Base-by-base conservation (phyloP, 2,888 invertebrate genomes). In the Oscheius sp. region DNA sequence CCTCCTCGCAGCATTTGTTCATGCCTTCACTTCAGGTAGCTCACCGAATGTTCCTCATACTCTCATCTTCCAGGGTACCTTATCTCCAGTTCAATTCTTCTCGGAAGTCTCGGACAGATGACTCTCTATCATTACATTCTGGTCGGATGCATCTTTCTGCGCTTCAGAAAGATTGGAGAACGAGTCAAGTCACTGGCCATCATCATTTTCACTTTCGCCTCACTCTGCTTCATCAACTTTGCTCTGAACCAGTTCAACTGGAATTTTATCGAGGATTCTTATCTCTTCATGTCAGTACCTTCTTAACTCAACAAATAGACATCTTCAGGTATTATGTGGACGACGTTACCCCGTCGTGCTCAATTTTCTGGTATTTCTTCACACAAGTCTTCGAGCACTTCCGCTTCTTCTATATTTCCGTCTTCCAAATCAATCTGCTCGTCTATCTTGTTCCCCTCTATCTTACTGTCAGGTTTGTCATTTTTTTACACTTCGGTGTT, bases 381-480 rank as follows among this genome's bases (percentile, higher is more conserved):
- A 97, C 96, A 0, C 98, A 99, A 92, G 96, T 98, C 95, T 99
- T 99, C 92, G 97, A 98, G 87, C 98, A 99, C 90, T 99, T 99
- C 89, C 93, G 96, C 66, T 92, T 94, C 77, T 93, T 99, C 87
- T 99, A 99, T 91, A 93, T 97, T 35, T 95, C 94, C 89, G 95
- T 96, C 81, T 98, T 99, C 90, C 98, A 98, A 92, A 94, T 99
- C 84, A 97, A 98, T 90, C 95, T 94, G 3, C 92, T 96, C 73
- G 91, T 99, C 65, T 98, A 98, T 90, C 92, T 96, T 73, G 92
- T 96, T 21, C 98, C 98, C 0, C 91, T 99, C 37, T 87, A 90
- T 10, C 83, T 91, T 1, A 89, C 89, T 81, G 87, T 92, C n/a
- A 89, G 89, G 91, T 91, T 5, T 37, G 59, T 63, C 10, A 21